phyloP scores from a whole-genome alignment of 2,888 invertebrate genomes.

The Lampropteryx suffumata region DNA sequence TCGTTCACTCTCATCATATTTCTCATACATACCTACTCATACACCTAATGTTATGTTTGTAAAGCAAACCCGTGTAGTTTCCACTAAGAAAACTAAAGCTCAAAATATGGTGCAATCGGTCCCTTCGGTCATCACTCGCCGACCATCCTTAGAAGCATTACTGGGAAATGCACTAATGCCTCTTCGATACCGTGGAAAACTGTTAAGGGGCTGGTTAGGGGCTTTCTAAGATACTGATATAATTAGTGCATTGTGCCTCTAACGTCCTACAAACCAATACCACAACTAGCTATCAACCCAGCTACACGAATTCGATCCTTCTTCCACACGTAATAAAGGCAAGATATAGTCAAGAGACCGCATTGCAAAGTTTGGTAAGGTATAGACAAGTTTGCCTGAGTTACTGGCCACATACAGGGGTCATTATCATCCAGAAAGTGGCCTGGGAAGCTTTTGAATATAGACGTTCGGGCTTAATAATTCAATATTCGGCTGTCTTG shows the following conservation, averaged over 20 bases:
- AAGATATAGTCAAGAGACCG: neutral
- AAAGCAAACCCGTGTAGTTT: no score
- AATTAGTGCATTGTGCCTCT: conserved; percentile 78
- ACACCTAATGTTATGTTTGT: no score
- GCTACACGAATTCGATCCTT: conserved; percentile 38
- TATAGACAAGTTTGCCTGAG: conserved; percentile 65
- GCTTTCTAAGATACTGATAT: conserved; percentile 81
- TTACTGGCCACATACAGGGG: conserved; percentile 67
- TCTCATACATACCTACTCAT: no score
- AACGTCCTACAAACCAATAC: conserved; percentile 55
- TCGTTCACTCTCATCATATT: no score
- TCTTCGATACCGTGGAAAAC: conserved; percentile 76
- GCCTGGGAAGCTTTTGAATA: conserved; percentile 59
- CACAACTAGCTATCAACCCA: conserved; percentile 8
- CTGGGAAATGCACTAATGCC: conserved; percentile 80
- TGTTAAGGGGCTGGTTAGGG: conserved; percentile 81
- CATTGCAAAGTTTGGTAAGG: conserved; percentile 38
- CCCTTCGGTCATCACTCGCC: conserved; percentile 72
- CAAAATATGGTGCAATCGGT: conserved; percentile 41
- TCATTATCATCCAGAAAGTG: conserved; percentile 70
- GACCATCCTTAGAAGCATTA: conserved; percentile 79
- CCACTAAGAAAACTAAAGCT: no score
- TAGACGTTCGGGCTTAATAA: conserved; percentile 59
- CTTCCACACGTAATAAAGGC: conserved; percentile 19
- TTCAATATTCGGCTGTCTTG: conserved; percentile 56